Evolutionary conservation across 2,888 invertebrate species (phyloP).

Genomic region (Mactromeris polynyma): DNA sequence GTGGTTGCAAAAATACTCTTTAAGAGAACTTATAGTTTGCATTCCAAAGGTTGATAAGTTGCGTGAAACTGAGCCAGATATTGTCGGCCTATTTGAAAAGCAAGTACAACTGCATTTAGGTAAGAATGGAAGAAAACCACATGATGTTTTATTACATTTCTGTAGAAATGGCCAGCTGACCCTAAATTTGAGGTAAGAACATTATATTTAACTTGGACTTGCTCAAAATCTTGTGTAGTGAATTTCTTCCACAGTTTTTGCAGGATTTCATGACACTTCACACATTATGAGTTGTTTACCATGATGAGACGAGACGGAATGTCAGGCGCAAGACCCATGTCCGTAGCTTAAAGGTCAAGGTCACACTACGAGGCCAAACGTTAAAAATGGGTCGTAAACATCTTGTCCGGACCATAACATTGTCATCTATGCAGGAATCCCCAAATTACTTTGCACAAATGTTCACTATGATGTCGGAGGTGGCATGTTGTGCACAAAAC

Average conservation of each 20-base stretch:
- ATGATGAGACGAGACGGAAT: no score
- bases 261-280: no score
- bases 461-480: no score
- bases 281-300: no score
- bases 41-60: constrained; percentile 8
- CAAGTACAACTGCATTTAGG: background rate
- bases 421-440: no score
- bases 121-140: background rate
- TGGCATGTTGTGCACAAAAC: no score
- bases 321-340: no score
- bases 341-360: no score
- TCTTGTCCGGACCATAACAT: no score
- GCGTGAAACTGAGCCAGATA: constrained; percentile 3
- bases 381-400: no score
- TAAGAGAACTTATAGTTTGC: constrained; percentile 6
- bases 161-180: background rate
- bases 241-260: background rate
- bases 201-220: background rate
- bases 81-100: constrained; percentile 6
- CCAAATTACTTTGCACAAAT: no score
- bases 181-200: constrained; percentile 2
- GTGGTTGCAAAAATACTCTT: background rate
- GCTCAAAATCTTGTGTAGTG: background rate
- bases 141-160: background rate
- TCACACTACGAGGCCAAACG: no score